Percentiles rank a stretch among this genome's conserved stretches.
phyloP scores from a whole-genome alignment of 2,113 vertebrate species.

The Alouatta palliata region DNA sequence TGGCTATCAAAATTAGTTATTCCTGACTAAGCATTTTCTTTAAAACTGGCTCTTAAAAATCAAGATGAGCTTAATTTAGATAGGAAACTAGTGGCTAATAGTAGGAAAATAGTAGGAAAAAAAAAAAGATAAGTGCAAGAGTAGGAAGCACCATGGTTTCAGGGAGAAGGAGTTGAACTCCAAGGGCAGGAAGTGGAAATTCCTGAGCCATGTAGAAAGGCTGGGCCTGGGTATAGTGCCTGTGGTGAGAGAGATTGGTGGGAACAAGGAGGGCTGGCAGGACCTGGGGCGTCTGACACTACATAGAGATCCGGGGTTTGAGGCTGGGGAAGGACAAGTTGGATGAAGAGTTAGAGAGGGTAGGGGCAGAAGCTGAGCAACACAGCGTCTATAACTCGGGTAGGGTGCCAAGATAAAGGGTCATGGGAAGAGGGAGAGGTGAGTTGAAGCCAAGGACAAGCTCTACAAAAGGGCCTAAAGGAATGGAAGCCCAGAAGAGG shows the following conservation, averaged over 20 bases:
- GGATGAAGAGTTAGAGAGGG: neutral
- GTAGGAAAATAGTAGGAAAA: too few species aligned
- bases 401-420: neutral
- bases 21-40: neutral
- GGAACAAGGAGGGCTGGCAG: neutral
- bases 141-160: neutral
- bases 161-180: neutral
- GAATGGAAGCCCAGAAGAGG: neutral
- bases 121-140: neutral
- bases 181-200: neutral
- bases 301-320: accelerated
- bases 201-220: neutral
- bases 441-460: too few species aligned
- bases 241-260: too few species aligned
- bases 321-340: neutral
- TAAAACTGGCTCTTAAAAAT: neutral
- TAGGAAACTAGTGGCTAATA: neutral
- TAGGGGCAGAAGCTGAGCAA: neutral
- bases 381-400: neutral
- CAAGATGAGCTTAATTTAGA: neutral
- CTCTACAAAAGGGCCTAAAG: neutral
- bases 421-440: too few species aligned
- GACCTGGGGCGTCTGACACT: accelerated
- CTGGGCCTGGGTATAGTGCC: neutral
- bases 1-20: neutral